These are phyloP conservation scores for Collichthys lucidus DNA, from an alignment of 2,113 vertebrate genomes.

Conservation along the genomic window DNA sequence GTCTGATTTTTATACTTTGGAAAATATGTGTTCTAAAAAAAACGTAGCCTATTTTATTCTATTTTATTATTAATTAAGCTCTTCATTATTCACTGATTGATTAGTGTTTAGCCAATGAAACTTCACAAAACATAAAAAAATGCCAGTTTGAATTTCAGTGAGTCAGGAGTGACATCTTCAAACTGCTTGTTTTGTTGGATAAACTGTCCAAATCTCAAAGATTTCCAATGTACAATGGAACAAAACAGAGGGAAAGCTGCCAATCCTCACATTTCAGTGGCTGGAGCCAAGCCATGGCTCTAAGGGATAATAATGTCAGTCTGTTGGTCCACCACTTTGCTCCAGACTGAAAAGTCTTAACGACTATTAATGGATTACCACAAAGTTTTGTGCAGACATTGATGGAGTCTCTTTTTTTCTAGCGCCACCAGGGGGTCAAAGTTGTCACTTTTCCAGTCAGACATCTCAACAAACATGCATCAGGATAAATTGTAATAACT, in stretches of 20 bases:
- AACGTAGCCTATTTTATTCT: no score
- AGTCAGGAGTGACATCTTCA: conserved; percentile 2
- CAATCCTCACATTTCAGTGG: background rate
- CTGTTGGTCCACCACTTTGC: background rate
- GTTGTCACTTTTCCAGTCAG: background rate
- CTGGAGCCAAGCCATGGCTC: conserved; percentile 7
- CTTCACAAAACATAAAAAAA: background rate
- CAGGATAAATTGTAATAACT: background rate
- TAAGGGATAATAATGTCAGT: background rate
- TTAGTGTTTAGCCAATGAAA: background rate
- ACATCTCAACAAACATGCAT: background rate
- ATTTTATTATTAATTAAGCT: background rate
- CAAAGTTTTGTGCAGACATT: background rate
- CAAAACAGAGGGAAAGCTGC: background rate
- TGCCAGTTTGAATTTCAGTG: background rate
- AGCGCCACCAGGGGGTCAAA: background rate
- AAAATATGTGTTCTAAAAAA: background rate
- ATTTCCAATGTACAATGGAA: background rate
- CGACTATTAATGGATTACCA: background rate
- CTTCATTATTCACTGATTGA: background rate
- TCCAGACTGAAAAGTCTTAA: background rate
- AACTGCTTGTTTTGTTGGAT: conserved; percentile 13
- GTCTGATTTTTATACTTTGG: background rate
- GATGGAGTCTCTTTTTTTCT: background rate
- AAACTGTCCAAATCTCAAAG: background rate